Evolutionary conservation across 2,888 invertebrate species (phyloP).

Genomic region (Carcina quercana): DNA sequence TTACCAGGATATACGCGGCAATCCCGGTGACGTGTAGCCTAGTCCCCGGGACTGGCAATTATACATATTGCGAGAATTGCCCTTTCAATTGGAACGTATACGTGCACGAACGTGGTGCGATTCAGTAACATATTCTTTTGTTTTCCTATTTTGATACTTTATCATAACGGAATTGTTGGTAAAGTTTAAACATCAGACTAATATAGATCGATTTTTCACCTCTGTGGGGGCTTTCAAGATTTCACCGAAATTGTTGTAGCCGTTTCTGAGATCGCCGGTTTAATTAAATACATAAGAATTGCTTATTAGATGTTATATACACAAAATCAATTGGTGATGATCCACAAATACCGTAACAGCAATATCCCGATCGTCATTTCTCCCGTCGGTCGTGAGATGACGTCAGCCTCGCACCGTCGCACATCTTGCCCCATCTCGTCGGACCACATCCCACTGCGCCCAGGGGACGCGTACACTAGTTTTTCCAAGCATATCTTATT

Average conservation of each 20-base stretch:
- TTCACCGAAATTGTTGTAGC: no score
- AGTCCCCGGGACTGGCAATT: conserved; percentile 51
- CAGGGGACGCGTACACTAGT: conserved; percentile 65
- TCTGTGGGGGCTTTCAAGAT: no score
- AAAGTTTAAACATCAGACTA: no score
- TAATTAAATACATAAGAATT: no score
- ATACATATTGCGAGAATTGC: conserved; percentile 57
- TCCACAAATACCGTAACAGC: conserved; percentile 32
- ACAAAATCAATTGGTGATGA: no score
- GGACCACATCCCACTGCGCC: conserved; percentile 38
- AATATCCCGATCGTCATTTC: conserved; percentile 42
- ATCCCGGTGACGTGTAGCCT: conserved; percentile 66
- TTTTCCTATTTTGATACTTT: conserved; percentile 22
- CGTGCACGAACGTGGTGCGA: conserved; percentile 17
- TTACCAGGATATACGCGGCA: conserved; percentile 71
- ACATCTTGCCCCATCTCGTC: conserved; percentile 38
- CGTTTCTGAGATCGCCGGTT: no score
- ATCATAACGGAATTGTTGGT: not conserved
- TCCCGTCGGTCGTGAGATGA: conserved; percentile 24
- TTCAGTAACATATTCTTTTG: conserved; percentile 31
- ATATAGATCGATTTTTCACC: no score
- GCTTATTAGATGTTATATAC: no score
- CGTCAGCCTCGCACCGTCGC: conserved; percentile 27
- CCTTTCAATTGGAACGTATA: conserved; percentile 39
- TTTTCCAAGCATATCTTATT: conserved; percentile 75